phyloP scores from a whole-genome alignment of 2,113 vertebrate species.

The Brachyhypopomus occidentalis region DNA sequence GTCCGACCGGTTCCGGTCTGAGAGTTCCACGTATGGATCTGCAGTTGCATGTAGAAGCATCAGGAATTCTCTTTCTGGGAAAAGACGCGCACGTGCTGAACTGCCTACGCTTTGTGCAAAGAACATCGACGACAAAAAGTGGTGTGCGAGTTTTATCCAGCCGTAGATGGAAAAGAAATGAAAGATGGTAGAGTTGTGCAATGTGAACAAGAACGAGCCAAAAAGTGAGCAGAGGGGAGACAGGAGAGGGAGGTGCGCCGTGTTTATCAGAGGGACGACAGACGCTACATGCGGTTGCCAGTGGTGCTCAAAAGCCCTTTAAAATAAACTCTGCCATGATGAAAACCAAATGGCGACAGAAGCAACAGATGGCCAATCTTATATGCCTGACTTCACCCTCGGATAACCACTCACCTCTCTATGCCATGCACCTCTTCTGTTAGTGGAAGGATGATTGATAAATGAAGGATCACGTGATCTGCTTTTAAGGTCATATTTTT shows the following conservation, averaged over 20 bases:
- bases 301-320: slow-evolving; percentile 31
- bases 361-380: slow-evolving; percentile 39
- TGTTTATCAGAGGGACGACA: slow-evolving; percentile 27
- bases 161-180: not conserved
- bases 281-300: slow-evolving; percentile 25
- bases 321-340: slow-evolving; percentile 29
- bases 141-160: not conserved
- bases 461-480: slow-evolving; percentile 13
- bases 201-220: not conserved
- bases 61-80: slow-evolving; percentile 10
- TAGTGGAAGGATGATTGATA: not conserved
- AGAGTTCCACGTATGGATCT: not conserved
- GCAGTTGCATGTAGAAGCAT: slow-evolving; percentile 42
- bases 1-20: slow-evolving; percentile 16
- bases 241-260: not conserved
- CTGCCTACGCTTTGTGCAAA: too few species aligned
- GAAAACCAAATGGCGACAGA: slow-evolving; percentile 28
- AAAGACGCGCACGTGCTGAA: not conserved
- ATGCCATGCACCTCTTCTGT: slow-evolving; percentile 2
- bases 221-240: not conserved
- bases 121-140: not conserved
- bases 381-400: slow-evolving; percentile 40
- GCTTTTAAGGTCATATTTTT: not conserved
- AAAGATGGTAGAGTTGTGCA: not conserved
- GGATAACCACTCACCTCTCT: not conserved